Conservation (phyloP, 1,140 invertebrate species). For the Dysdera silvatica region DNA sequence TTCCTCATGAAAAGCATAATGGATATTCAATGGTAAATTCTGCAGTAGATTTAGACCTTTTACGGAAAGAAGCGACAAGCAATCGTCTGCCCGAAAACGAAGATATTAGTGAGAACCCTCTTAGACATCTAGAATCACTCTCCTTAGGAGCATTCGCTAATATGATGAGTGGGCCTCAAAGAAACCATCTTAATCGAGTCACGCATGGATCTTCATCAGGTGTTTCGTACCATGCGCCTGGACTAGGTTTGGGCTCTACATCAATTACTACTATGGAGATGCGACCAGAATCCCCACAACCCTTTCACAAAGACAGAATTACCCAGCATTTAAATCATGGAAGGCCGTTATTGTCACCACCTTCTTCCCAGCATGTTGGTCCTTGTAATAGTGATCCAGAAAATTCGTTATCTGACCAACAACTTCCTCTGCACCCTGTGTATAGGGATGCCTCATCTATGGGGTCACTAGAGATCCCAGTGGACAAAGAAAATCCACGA, state of each 20-base stretch:
- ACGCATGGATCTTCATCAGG: slow-evolving; percentile 11
- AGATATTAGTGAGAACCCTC: slow-evolving; percentile 51
- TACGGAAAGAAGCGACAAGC: not conserved
- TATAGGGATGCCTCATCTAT: slow-evolving; percentile 35
- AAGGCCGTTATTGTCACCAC: not conserved
- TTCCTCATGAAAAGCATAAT: slow-evolving; percentile 15
- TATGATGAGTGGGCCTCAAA: slow-evolving; percentile 12
- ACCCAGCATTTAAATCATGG: not conserved
- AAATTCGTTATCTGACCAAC: slow-evolving; percentile 24
- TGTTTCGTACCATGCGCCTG: slow-evolving; percentile 35
- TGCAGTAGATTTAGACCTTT: slow-evolving; percentile 1
- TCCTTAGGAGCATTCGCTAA: slow-evolving; percentile 61
- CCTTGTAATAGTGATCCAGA: slow-evolving; percentile 18
- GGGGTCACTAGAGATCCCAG: slow-evolving; percentile 56
- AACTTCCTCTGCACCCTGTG: slow-evolving; percentile 22
- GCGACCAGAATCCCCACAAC: slow-evolving; percentile 2
- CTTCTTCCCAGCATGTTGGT: not conserved
- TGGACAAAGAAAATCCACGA: slow-evolving; percentile 75
- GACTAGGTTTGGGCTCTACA: slow-evolving; percentile 30
- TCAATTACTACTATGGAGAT: slow-evolving; percentile 16
- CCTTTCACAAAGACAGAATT: not conserved
- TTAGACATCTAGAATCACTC: slow-evolving; percentile 68
- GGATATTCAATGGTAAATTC: slow-evolving; percentile 5
- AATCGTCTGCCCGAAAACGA: slow-evolving; percentile 11
- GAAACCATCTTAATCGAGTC: not conserved